Percentiles rank a stretch among this genome's conserved stretches.
Conservation (phyloP, 2,888 invertebrate genomes). For the Toxonevra muliebris region DNA sequence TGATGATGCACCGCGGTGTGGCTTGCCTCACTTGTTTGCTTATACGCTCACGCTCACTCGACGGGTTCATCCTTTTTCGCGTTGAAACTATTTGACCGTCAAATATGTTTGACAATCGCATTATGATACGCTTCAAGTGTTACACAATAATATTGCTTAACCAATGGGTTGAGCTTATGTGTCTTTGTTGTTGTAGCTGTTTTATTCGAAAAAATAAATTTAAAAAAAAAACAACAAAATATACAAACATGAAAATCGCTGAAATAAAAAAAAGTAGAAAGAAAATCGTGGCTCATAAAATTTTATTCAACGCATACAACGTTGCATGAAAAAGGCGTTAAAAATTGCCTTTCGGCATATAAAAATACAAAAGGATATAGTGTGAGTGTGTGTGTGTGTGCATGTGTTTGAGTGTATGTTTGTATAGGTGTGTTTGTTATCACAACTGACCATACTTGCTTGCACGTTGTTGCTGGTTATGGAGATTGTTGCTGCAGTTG, state of each 20-base stretch:
- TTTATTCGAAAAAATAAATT: background rate
- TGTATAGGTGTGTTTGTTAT: conserved; percentile 27
- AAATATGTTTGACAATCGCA: conserved; percentile 56
- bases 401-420: background rate
- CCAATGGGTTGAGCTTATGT: background rate
- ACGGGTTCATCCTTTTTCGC: conserved; percentile 49
- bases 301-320: background rate
- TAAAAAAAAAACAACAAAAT: conserved; percentile 19
- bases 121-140: conserved; percentile 44
- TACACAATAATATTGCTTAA: background rate
- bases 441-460: conserved; percentile 32
- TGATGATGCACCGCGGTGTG: background rate
- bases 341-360: background rate
- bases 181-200: background rate
- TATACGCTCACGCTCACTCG: background rate
- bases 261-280: background rate
- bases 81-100: conserved; percentile 53
- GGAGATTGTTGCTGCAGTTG: no score
- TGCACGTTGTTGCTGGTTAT: no score
- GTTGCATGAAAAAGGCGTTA: conserved; percentile 15
- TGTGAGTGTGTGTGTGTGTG: background rate
- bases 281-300: background rate
- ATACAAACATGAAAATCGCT: no score
- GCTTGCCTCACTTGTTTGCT: background rate
- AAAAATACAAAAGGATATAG: background rate